Percentiles rank a stretch among this genome's conserved stretches.
Evolutionary conservation across 2,797 vertebrate species (phyloP).

Genomic region (Coluber constrictor): DNA sequence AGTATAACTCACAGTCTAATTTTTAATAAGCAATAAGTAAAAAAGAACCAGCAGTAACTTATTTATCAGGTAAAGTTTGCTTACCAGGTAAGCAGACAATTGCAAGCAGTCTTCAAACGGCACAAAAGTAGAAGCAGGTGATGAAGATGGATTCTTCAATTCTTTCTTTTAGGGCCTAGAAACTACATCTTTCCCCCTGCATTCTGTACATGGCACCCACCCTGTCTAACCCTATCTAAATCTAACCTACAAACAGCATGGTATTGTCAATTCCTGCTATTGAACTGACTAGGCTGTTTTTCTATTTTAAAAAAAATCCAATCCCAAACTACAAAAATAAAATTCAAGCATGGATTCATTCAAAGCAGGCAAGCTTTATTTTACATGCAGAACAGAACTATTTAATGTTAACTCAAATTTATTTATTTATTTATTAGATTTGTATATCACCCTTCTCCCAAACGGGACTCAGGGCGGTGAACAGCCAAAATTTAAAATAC

Average conservation of each 20-base stretch:
- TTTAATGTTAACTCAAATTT: not conserved
- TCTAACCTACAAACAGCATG: not conserved
- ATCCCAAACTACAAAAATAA: not conserved
- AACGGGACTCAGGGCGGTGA: too few relatives aligned
- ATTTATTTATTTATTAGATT: too few relatives aligned
- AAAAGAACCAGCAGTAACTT: not conserved
- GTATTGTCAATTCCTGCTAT: not conserved
- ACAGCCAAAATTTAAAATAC: too few relatives aligned
- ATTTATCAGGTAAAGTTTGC: not conserved
- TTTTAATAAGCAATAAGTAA: not conserved
- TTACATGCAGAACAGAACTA: not conserved
- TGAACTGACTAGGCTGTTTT: not conserved
- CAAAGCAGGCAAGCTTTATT: not conserved
- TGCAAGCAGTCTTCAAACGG: not conserved
- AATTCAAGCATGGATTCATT: not conserved
- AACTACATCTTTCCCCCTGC: not conserved
- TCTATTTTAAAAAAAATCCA: not conserved
- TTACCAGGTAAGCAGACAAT: not conserved
- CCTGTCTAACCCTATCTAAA: not conserved
- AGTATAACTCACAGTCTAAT: not conserved
- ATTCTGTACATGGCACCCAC: not conserved
- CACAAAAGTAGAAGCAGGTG: not conserved
- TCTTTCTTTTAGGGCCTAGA: not conserved
- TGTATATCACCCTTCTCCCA: too few relatives aligned
- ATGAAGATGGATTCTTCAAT: not conserved